These are phyloP conservation scores for Pomatorhinus ruficollis DNA, from an alignment of 2,113 vertebrate genomes.

Conservation along the genomic window DNA sequence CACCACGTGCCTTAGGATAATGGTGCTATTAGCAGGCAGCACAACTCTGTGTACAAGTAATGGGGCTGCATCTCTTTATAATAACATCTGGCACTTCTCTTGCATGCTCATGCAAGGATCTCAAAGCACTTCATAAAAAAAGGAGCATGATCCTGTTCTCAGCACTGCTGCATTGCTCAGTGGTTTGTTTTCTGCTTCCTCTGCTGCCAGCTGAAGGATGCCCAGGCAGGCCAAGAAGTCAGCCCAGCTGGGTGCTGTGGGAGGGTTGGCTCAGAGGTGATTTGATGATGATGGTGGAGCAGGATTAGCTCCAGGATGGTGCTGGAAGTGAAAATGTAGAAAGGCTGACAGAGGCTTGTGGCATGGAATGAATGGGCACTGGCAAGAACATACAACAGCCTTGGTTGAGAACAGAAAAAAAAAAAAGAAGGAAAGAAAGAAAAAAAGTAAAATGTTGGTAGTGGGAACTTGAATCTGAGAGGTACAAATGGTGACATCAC, in stretches of 20 bases:
- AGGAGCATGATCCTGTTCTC: background rate
- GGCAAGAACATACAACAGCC: background rate
- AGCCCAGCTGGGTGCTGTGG: background rate
- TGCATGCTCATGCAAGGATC: background rate
- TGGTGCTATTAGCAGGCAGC: constrained; percentile 55
- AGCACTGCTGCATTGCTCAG: background rate
- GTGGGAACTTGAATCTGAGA: background rate
- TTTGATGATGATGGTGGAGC: background rate
- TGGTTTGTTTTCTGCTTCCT: background rate
- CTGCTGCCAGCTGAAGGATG: background rate
- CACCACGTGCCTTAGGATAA: constrained; percentile 58
- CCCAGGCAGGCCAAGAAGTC: fast-evolving
- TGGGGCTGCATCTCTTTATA: constrained; percentile 50
- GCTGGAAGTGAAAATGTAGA: background rate
- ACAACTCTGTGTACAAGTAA: constrained; percentile 22
- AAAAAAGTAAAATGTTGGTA: background rate
- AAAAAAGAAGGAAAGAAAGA: background rate
- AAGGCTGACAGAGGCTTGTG: background rate
- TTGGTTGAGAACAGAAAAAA: background rate
- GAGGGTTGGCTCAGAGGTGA: background rate
- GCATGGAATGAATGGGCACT: background rate
- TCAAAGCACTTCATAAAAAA: background rate
- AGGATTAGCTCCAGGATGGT: background rate
- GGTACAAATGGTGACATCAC: background rate
- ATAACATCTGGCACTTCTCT: constrained; percentile 18